Percentiles rank a stretch among this genome's conserved stretches.
Conservation (phyloP, 2,797 vertebrate genomes). For the Psittacula echo region DNA sequence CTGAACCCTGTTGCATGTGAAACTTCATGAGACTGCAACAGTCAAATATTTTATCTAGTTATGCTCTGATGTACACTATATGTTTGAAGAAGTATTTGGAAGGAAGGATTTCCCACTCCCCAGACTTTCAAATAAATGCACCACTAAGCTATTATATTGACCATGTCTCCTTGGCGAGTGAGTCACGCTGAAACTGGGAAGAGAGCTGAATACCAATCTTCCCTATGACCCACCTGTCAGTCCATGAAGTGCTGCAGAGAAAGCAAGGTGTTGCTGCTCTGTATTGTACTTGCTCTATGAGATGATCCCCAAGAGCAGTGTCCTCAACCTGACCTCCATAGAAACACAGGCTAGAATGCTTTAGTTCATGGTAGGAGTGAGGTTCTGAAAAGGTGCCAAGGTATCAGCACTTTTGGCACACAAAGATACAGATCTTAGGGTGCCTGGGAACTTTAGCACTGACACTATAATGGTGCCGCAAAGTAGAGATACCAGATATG, state of each 20-base stretch:
- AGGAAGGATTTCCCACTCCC: neutral
- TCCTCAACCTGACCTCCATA: neutral
- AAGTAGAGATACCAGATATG: neutral
- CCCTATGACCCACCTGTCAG: neutral
- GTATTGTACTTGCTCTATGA: neutral
- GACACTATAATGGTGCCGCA: neutral
- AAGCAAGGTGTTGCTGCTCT: neutral
- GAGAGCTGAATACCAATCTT: fast-evolving
- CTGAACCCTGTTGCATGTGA: neutral
- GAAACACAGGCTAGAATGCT: neutral
- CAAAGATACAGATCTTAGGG: neutral
- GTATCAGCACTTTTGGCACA: neutral
- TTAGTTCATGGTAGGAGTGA: fast-evolving
- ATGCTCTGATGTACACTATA: neutral
- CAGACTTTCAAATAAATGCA: neutral
- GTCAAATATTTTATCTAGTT: neutral
- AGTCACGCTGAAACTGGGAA: neutral
- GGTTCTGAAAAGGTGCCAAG: neutral
- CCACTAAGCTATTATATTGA: neutral
- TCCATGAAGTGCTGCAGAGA: neutral
- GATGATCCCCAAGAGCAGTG: neutral
- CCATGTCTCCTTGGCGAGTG: neutral
- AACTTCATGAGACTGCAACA: neutral
- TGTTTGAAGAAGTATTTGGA: neutral
- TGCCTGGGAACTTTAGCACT: neutral